Base-by-base conservation (phyloP, 2,113 vertebrate species). In the Psittacula cyanocephala region DNA sequence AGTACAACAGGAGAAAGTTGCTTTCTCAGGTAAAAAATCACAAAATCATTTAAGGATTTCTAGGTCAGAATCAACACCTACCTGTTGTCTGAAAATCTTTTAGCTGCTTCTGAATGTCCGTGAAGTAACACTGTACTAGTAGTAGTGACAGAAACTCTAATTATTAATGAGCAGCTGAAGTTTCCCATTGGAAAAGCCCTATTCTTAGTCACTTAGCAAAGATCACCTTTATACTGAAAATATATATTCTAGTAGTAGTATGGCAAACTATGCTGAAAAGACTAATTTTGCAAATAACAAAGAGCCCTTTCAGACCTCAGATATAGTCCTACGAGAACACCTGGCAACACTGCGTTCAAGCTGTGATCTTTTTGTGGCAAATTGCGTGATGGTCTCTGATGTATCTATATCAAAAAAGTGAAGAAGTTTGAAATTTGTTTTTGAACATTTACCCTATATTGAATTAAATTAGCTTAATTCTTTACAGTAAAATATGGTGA, bases 11-110 rank as follows among this genome's bases (percentile, higher is more conserved):
- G 10, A 86, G 17, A 79, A 60, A 64, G 33, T 14, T 53, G 14
- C n/a, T 80, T 88, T 80, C 47, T 95, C 17, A 24, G 24, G 13
- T 65, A 90, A 77, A 31, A 82, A 69, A 16, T 17, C 14, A 75
- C 13, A 88, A 86, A 82, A 76, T 39, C 7, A 29, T 86, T 70
- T 64, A 69, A 52, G 29, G 13, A 79, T 89, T 95, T 82, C 76
- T 86, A 41, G 12, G 59, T 77, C 44, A 77, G 50, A 86, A 74
- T 44, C 35, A 65, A 60, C 47, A 37, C 28, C 14, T 44, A 57
- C 16, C 17, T 47, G 29, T 35, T 68, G 44, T 43, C 29, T 44
- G 43, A 60, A 91, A 31, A 2, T 15, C 65, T 72, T 89, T 39
- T 28, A 80, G 35, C 10, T 88, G 16, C 14, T 47, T 86, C 57